Percentiles rank a stretch among this genome's conserved stretches.
Evolutionary conservation across 2,888 invertebrate genomes (phyloP).

Genomic region (Scaptomyza parva): DNA sequence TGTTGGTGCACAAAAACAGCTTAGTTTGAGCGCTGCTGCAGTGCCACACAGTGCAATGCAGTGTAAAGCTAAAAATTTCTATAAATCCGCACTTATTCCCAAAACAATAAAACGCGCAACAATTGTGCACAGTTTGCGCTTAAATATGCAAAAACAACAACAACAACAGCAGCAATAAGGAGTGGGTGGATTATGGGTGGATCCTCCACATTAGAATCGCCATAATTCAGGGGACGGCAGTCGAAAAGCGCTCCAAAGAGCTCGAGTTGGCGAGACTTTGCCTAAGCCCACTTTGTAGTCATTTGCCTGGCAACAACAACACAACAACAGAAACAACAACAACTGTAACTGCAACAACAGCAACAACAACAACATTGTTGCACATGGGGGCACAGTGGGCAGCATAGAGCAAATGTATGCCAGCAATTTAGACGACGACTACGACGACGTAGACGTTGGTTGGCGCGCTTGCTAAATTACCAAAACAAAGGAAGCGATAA

Average conservation of each 20-base stretch:
- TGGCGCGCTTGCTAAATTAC: constrained; percentile 80
- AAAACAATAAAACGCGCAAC: constrained; percentile 80
- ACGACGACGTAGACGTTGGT: too few relatives aligned
- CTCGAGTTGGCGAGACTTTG: constrained; percentile 37
- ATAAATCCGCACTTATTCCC: constrained; percentile 78
- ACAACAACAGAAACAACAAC: constrained; percentile 39
- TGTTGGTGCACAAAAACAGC: constrained; percentile 20
- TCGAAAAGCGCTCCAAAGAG: constrained; percentile 45
- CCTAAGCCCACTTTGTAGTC: constrained; percentile 78
- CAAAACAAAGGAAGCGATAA: constrained; percentile 80
- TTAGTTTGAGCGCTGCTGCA: constrained; percentile 5
- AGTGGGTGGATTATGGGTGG: constrained; percentile 5
- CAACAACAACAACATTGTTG: constrained; percentile 23
- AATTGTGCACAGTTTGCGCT: constrained; percentile 72
- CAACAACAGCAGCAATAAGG: constrained; percentile 41
- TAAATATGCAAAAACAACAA: constrained; percentile 69
- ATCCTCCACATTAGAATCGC: constrained; percentile 69
- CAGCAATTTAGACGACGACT: constrained; percentile 79
- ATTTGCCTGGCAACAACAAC: constrained; percentile 68
- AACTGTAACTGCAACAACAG: constrained; percentile 16
- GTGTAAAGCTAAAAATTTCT: constrained; percentile 62
- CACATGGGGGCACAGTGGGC: constrained; percentile 54
- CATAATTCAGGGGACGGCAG: constrained; percentile 72
- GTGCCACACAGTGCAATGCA: constrained; percentile 26
- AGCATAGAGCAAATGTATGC: constrained; percentile 71